phyloP scores from a whole-genome alignment of 2,113 vertebrate genomes.

The Cryptotis parvus region DNA sequence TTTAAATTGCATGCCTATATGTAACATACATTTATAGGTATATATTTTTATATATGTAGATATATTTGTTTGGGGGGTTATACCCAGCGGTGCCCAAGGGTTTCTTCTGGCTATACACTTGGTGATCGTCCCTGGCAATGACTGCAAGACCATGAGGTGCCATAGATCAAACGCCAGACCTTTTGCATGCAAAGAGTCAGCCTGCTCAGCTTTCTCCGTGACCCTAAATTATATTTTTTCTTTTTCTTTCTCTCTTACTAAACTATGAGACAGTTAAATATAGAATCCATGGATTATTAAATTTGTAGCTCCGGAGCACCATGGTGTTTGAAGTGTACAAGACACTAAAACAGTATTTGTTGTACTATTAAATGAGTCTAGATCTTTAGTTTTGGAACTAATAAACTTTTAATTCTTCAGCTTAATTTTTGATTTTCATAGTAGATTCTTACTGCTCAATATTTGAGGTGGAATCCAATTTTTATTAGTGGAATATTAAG shows the following conservation, averaged over 20 bases:
- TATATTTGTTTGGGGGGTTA: no score
- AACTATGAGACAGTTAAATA: neutral
- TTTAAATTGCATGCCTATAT: neutral
- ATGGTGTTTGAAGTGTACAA: neutral
- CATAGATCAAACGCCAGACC: no score
- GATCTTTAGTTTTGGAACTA: neutral
- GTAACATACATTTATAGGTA: no score
- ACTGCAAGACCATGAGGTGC: no score
- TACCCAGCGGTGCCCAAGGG: no score
- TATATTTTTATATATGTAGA: no score
- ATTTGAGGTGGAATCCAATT: neutral
- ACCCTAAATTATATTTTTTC: neutral
- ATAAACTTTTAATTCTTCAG: neutral
- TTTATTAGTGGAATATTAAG: conserved; percentile 43
- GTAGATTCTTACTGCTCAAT: neutral
- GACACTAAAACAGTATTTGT: neutral
- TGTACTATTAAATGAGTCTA: conserved; percentile 14
- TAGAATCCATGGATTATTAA: neutral
- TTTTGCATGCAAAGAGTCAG: no score
- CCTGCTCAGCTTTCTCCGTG: no score
- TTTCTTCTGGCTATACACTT: no score
- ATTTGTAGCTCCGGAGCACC: neutral
- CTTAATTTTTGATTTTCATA: neutral
- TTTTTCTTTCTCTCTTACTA: conserved; percentile 5
- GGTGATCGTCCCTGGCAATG: no score